Conservation (phyloP, 1,140 invertebrate genomes). For the Megalonaias nervosa region DNA sequence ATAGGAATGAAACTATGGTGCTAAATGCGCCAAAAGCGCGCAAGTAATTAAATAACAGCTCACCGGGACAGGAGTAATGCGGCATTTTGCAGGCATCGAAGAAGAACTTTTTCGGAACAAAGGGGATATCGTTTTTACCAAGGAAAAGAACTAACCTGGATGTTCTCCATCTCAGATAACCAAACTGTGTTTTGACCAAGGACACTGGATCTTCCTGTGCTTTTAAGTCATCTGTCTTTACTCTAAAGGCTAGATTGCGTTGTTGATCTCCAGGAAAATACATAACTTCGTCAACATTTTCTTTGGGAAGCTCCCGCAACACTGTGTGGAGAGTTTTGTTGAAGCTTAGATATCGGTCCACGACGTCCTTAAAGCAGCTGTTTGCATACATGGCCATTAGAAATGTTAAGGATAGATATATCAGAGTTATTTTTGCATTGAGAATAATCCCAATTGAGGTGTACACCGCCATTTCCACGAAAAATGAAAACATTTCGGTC, state of each 20-base stretch:
- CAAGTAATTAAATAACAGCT: slow-evolving; percentile 31
- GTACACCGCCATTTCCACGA: slow-evolving; percentile 51
- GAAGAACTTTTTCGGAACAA: slow-evolving; percentile 51
- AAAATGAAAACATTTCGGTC: slow-evolving; percentile 50
- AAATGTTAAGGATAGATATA: slow-evolving; percentile 46
- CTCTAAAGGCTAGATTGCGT: slow-evolving; percentile 35
- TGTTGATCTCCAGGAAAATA: slow-evolving; percentile 32
- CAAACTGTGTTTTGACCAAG: slow-evolving; percentile 10
- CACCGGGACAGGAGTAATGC: slow-evolving; percentile 42
- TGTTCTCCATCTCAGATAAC: slow-evolving; percentile 29
- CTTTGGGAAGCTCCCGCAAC: slow-evolving; percentile 25
- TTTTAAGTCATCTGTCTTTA: slow-evolving; percentile 10
- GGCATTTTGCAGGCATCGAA: slow-evolving; percentile 41
- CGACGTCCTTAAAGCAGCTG: slow-evolving; percentile 44
- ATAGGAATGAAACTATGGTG: slow-evolving; percentile 44
- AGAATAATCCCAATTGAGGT: slow-evolving; percentile 58
- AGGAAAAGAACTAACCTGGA: slow-evolving; percentile 45
- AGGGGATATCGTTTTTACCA: slow-evolving; percentile 39
- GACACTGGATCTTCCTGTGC: neutral
- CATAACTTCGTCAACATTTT: slow-evolving; percentile 35
- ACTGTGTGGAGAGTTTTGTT: slow-evolving; percentile 42
- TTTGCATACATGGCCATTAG: slow-evolving; percentile 49
- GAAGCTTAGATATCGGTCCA: slow-evolving; percentile 46
- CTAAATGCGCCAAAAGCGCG: slow-evolving; percentile 34
- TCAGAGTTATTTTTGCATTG: slow-evolving; percentile 45